Base-by-base conservation (phyloP, 2,888 invertebrate genomes). In the Arge pagana region DNA sequence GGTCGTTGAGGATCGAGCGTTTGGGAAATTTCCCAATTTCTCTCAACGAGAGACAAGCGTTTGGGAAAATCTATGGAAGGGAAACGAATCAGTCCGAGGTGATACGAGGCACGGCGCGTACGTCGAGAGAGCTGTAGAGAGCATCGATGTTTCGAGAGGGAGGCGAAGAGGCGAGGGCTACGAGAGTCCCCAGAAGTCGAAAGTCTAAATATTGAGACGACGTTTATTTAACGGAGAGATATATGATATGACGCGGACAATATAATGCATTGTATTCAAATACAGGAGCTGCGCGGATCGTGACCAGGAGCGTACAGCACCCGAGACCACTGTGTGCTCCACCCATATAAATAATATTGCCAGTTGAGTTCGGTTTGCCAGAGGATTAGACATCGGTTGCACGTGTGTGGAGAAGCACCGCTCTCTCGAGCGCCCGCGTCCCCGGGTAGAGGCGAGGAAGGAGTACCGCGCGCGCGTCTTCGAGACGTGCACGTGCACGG, bases 181-280 rank as follows among this genome's bases (percentile, higher is more conserved):
- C 28, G 28, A 3, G 45, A n/a, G 45, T 45, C 45, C 45, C 45
- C 45, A 45, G 45, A 33, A 45, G 60, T 59, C 61, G 66, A 53
- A 65, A 69, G 70, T 73, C 76, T 74, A 76, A 76, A 76, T 75
- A 75, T 76, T 72, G 74, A 73, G 72, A 73, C 71, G 72, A 72
- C 71, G 70, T 76, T 76, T 76, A 74, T 74, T 76, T 75, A 76
- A 65, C 70, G 63, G 69, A 76, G 68, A 75, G 76, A 76, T 76
- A 76, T 76, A 76, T 76, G 76, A 76, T 75, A 76, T 76, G 72
- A 76, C 71, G 71, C 70, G 70, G 74, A 76, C 76, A 76, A 76
- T 76, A 76, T 76, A 75, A 74, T 74, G 76, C 76, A 76, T 75
- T 76, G 76, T 76, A 76, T 76, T 76, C 76, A 76, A 76, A 76